Base-by-base conservation (phyloP, 37 sponge, comb jelly and placozoan species). In the Chondrosia reniformis region DNA sequence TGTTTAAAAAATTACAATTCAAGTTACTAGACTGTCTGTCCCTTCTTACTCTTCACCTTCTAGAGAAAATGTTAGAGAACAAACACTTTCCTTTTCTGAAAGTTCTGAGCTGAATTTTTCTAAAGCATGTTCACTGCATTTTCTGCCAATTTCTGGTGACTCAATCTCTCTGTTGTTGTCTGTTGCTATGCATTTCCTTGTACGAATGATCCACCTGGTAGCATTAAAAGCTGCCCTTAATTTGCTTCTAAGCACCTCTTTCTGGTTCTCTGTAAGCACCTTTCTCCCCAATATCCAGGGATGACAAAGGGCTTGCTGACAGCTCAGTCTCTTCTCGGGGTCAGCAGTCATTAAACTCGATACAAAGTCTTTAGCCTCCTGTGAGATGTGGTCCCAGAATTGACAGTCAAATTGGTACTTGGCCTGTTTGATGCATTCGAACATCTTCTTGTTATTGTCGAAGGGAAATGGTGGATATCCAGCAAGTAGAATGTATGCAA, bases 201-300 rank as follows among this genome's bases (percentile, higher is more conserved):
- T 6, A 24, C 72, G 72, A 1, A 69, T 44, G 15, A 69, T 24
- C 72, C 72, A 69, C 19, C 72, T 19, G 9, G 36, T 44, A 2
- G 72, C 72, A 1, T 22, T 15, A 44, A 69, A 69, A 10, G 72
- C 72, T 10, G 72, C 72, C 2, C 72, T 36, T 39, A 34, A 44
- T 38, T 69, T 69, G 43, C 41, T 69, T 25, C 72, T 69, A 44
- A 69, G 44, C 1, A 25, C 24, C 41, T 69, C 41, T 2, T 24
- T n/a, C 21, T 38, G 72, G 43, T 69, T 69, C 3, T 36, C 13
- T 39, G 72, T 24, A 9, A 69, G 41, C 41, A 69, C 1, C 43
- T 69, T 69, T 40, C 72, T 69, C 42, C 72, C 72, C 4, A 69
- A 44, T 43, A 69, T 69, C 67, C 72, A 69, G 39, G 72, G 72